Evolutionary conservation across 1,140 invertebrate species (phyloP).

Genomic region (Idris sp.): DNA sequence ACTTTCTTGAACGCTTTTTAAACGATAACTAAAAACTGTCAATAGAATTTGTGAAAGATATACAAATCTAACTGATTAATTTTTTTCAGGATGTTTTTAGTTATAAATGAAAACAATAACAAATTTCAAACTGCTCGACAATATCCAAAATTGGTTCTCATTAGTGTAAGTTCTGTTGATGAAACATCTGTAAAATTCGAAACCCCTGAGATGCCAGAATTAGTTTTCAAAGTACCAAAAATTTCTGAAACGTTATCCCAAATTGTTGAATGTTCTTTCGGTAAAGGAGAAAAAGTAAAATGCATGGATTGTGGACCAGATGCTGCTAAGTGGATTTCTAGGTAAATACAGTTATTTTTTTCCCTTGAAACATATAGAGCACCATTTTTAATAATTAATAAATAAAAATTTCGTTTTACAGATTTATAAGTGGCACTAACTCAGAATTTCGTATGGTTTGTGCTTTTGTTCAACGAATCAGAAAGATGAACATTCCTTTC

Average conservation of each 20-base stretch:
- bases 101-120: conserved; percentile 67
- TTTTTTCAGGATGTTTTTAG: conserved; percentile 69
- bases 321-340: conserved; percentile 72
- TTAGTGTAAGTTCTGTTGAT: conserved; percentile 60
- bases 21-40: too few species aligned
- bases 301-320: conserved; percentile 74
- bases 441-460: conserved; percentile 65
- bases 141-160: conserved; percentile 67
- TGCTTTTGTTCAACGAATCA: conserved; percentile 9
- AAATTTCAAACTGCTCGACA: conserved; percentile 68
- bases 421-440: conserved; percentile 67
- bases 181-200: conserved; percentile 66
- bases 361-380: too few species aligned
- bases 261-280: conserved; percentile 64
- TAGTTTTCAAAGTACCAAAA: conserved; percentile 64
- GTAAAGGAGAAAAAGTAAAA: conserved; percentile 67
- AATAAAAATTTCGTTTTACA: conserved; percentile 22
- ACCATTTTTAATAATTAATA: too few species aligned
- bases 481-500: conserved; percentile 47
- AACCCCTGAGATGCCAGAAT: conserved; percentile 65
- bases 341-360: conserved; percentile 45
- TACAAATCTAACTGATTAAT: too few species aligned
- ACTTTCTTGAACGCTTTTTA: too few species aligned
- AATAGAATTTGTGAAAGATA: too few species aligned
- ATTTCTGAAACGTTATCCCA: conserved; percentile 9